Conservation (phyloP, 2,888 invertebrate genomes). For the Melieria picta region DNA sequence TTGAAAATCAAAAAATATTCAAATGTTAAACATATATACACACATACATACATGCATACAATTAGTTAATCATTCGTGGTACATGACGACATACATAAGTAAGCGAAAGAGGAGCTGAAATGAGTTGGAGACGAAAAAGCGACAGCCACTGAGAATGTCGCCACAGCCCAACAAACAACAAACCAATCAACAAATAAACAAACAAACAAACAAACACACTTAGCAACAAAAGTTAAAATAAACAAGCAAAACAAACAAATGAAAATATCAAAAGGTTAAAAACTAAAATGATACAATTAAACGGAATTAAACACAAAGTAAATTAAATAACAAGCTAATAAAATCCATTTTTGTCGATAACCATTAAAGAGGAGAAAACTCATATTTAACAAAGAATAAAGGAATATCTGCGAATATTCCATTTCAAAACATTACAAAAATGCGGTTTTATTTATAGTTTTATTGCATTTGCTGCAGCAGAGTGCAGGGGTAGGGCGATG, state of each 20-base stretch:
- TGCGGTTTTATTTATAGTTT: neutral
- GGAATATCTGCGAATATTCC: neutral
- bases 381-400: constrained; percentile 14
- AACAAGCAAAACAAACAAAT: constrained; percentile 8
- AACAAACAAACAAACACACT: neutral
- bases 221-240: neutral
- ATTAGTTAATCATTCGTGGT: constrained; percentile 28
- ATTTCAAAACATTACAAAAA: neutral
- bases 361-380: constrained; percentile 16
- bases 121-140: constrained; percentile 7
- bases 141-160: constrained; percentile 1
- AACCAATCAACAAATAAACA: constrained; percentile 16
- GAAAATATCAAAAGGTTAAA: neutral
- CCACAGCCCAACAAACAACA: constrained; percentile 12
- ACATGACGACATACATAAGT: neutral
- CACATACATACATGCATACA: constrained; percentile 10
- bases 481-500: neutral
- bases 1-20: constrained; percentile 18
- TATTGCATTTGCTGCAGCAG: neutral
- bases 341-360: constrained; percentile 24
- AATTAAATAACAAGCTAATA: constrained; percentile 8
- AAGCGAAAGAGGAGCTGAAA: constrained; percentile 19
- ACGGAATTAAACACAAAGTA: neutral
- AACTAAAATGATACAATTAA: neutral
- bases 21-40: neutral